Evolutionary conservation across 2,113 vertebrate species (phyloP).

Genomic region (Pelecanus crispus): DNA sequence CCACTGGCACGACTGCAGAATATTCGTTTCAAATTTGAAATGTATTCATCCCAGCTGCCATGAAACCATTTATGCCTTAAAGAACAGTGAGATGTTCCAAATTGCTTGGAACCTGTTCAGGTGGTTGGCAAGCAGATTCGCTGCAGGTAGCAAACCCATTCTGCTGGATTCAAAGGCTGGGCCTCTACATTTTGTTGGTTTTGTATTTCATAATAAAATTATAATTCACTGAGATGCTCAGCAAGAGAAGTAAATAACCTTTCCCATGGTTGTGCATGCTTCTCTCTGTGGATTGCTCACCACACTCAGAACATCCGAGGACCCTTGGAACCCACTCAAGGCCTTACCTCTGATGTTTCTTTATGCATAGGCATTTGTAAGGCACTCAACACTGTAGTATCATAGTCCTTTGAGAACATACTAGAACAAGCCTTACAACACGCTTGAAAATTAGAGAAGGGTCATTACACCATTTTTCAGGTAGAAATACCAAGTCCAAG

Average conservation of each 20-base stretch:
- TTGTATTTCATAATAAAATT: slow-evolving; percentile 3
- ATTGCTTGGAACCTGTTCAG: slow-evolving; percentile 47
- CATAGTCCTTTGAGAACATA: neutral
- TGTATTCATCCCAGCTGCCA: slow-evolving; percentile 10
- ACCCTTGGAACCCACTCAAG: neutral
- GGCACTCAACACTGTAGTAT: neutral
- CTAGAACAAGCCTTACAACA: neutral
- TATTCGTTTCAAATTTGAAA: slow-evolving; percentile 32
- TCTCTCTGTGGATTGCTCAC: neutral
- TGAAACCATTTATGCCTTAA: neutral
- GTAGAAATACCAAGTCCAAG: neutral
- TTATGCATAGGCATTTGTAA: neutral
- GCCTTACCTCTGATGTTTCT: neutral
- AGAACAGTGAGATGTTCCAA: neutral
- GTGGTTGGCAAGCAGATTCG: neutral
- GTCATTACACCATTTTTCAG: neutral
- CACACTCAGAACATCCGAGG: neutral
- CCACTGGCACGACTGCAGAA: neutral
- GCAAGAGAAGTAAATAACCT: neutral
- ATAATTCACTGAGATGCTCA: neutral
- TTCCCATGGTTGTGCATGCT: neutral
- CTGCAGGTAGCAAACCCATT: slow-evolving; percentile 9
- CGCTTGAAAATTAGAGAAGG: neutral
- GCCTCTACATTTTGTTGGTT: neutral
- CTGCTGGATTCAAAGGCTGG: neutral